phyloP scores from a whole-genome alignment of 2,888 invertebrate species.

The Perdita meconis region DNA sequence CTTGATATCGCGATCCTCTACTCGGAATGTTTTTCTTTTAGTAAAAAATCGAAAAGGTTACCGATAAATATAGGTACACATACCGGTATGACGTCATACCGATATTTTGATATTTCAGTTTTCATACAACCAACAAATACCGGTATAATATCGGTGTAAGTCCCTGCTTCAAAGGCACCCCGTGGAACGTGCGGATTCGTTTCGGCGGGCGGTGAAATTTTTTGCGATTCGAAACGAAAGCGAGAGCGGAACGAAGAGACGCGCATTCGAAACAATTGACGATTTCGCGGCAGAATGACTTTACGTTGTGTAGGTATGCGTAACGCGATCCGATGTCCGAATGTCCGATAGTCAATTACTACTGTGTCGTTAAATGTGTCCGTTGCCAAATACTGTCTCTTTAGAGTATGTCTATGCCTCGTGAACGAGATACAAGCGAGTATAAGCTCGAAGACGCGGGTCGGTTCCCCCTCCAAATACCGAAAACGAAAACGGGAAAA shows the following conservation, averaged over 20 bases:
- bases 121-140: too few species aligned
- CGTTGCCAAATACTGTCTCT: conserved; percentile 59
- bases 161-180: too few species aligned
- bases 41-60: too few species aligned
- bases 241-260: conserved; percentile 15
- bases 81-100: too few species aligned
- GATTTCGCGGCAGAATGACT: conserved; percentile 17
- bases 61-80: too few species aligned
- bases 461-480: conserved; percentile 43
- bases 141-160: too few species aligned
- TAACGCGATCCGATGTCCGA: conserved; percentile 31
- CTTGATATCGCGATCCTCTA: too few species aligned
- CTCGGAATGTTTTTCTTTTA: too few species aligned
- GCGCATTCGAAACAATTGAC: conserved; percentile 3
- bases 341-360: conserved; percentile 67
- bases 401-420: conserved; percentile 49
- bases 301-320: conserved; percentile 14
- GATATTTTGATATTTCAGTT: too few species aligned
- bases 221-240: neutral
- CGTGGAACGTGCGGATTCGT: too few species aligned
- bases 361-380: conserved; percentile 45
- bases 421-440: conserved; percentile 42
- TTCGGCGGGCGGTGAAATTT: neutral
- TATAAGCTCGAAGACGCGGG: conserved; percentile 64
- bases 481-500: neutral